Base-by-base conservation (phyloP, 1,140 invertebrate species). In the Aphaenogaster ashmeadi region DNA sequence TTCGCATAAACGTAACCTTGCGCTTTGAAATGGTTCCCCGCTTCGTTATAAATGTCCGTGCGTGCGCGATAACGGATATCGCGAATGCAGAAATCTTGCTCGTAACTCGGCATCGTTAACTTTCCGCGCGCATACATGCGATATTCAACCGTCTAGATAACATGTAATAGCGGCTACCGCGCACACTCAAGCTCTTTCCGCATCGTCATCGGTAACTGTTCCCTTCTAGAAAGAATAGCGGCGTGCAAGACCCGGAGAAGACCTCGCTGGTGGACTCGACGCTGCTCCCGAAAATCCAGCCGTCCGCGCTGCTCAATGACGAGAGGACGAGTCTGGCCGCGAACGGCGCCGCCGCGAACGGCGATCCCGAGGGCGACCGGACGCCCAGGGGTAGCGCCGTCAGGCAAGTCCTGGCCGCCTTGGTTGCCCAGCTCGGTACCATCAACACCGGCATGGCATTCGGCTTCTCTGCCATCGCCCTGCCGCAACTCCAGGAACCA, bases 361-460 rank as follows among this genome's bases (percentile, higher is more conserved):
- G 79, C 21, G 93, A 94, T 44, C 88, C 94, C 4, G 88, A 89
- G 9, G 33, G 87, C 21, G 96, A 96, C 72, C 92, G 92, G 69
- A 93, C 93, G 7, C 41, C 54, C 36, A 93, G 95, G 83, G 96
- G 96, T 5, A 97, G 96, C 88, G 95, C 96, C 0, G 91, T 96
- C 8, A 94, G 94, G 62, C 96, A 97, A 95, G 96, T 97, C 4
- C 33, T 97, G 75, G 97, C 97, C 2, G 96, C 97, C 0, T 92
- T 97, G 38, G 94, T 97, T 0, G 97, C 96, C 0, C 97, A 97
- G 89, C 93, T 97, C 18, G 97, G 97, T 0, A 97, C 97, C n/a
- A 96, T 97, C 60, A 97, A 97, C 90, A 97, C 97, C 2, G 97
- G 97, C 36, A 96, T 97, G 96, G 96, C 96, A 0, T 97, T 98